Evolutionary conservation across 2,113 vertebrate genomes (phyloP), one percentile per base, ranked within the genome.

Genomic region (Tachycineta bicolor): DNA sequence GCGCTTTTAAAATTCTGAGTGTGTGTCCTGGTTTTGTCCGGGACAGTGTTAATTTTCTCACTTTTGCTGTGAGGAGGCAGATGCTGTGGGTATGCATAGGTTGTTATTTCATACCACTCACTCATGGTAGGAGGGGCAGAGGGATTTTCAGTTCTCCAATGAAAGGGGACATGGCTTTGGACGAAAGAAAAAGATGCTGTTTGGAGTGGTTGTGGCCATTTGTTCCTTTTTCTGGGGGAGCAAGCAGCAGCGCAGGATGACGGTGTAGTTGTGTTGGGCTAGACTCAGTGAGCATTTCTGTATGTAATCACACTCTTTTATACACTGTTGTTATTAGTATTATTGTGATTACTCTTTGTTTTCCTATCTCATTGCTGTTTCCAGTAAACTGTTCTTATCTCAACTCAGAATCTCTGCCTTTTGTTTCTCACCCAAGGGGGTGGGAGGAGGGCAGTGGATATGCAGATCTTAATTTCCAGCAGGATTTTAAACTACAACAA

Each of bases 211-310:
- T 0, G 0, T 25, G 44, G 37, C 22, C 63, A 68, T 37, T 77
- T 44, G 21, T 19, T 77, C 37, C 26, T 52, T 52, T 60, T 44
- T 23, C 46, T 23, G 14, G 18, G 26, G 22, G 8, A 60, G 28
- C 5, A 69, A 53, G 14, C 26, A 26, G 33, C 14, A 26, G 13
- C 50, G 23, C 3, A 1, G 25, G 11, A 9, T 52, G 22, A 14
- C 31, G 31, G 25, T 59, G 17, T 0, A 0, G 37, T 44, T 37
- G 18, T 20, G 43, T 20, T 2, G 16, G 20, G 15, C 29, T 65
- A 29, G 24, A 33, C 11, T 37, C 33, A 26, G 26, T 22, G 37
- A 26, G 4, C 26, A 60, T 60, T 44, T 86, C 50, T 52, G 43
- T 34, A 23, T 44, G 44, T 5, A 60, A 37, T 34, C 44, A 31